phyloP scores from a whole-genome alignment of 2,797 vertebrate species.

The Aselliscus stoliczkanus region DNA sequence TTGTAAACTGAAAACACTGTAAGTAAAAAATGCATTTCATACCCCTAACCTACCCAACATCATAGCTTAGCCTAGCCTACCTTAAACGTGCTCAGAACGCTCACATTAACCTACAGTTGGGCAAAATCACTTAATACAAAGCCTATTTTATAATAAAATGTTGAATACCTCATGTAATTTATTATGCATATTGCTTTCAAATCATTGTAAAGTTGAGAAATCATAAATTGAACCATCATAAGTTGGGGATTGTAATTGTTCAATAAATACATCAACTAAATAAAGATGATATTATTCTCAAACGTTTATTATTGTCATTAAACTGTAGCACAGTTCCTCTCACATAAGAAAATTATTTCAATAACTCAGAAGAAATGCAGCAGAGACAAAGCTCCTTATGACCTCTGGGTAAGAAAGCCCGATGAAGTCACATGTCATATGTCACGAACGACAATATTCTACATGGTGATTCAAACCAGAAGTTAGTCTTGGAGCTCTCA shows the following conservation, averaged over 20 bases:
- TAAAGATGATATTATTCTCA: not conserved
- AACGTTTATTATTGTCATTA: not conserved
- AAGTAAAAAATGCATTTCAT: not conserved
- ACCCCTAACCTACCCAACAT: not conserved
- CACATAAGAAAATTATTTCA: constrained; percentile 34
- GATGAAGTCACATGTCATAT: not conserved
- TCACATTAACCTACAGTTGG: not conserved
- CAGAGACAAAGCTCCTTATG: not conserved
- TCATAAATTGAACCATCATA: not conserved
- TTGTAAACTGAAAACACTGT: too few relatives aligned
- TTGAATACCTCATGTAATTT: not conserved
- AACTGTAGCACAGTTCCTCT: not conserved
- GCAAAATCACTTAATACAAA: not conserved
- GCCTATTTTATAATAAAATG: not conserved
- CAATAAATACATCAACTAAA: not conserved
- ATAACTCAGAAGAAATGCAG: not conserved
- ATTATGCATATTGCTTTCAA: not conserved
- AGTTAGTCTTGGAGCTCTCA: not conserved
- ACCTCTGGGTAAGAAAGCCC: not conserved
- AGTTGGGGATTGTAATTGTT: not conserved
- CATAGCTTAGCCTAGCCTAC: not conserved
- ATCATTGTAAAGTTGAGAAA: not conserved
- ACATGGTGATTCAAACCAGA: not conserved
- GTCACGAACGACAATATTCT: not conserved
- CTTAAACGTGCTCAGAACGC: not conserved